Base-by-base conservation (phyloP, 2,113 vertebrate species). In the Cynocephalus volans region DNA sequence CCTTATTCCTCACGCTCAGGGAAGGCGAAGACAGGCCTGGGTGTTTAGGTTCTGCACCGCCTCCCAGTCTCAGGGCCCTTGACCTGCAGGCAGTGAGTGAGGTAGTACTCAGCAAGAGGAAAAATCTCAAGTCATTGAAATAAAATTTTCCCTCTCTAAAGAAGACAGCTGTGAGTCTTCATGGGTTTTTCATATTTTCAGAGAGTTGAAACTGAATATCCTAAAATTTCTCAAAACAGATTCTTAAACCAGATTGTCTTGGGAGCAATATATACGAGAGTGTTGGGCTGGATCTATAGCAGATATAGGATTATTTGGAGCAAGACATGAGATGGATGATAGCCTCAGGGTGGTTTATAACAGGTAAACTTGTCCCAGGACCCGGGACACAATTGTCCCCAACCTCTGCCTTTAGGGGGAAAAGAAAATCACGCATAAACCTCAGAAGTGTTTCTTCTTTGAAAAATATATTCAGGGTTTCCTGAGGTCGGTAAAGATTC, bases 281-380 rank as follows among this genome's bases (percentile, higher is more conserved):
- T 18, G 4, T 52, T 70, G n/a, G 60, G 15, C 18, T 65, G 33
- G 70, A 83, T 82, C 83, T 60, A 41, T 60, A 95, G 80, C 41
- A 93, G 26, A 54, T 72, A 45, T 33, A 88, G 65, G 86, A 65
- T 95, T 45, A 82, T 70, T 76, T 89, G 72, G 72, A 81, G n/a
- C 14, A 48, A 67, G 23, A 93, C 52, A 45, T 1, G 11, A 88
- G 17, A 48, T 28, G 24, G 64, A 62, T 73, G 79, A 50, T 28
- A n/a, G 48, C 33, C 50, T 69, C 18, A 31, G 48, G 24, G 8
- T 60, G 54, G 28, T 67, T 33, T 67, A 33, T 45, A 70, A 73
- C 80, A 80, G 50, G 0, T 56, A 58, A 77, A 81, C 41, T 67
- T 52, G 17, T 31, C 62, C 33, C 45, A 31, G 54, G 18, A 36